These are phyloP conservation scores for Flexamia atlantica DNA, from an alignment of 2,888 invertebrate species.

Conservation along the genomic window DNA sequence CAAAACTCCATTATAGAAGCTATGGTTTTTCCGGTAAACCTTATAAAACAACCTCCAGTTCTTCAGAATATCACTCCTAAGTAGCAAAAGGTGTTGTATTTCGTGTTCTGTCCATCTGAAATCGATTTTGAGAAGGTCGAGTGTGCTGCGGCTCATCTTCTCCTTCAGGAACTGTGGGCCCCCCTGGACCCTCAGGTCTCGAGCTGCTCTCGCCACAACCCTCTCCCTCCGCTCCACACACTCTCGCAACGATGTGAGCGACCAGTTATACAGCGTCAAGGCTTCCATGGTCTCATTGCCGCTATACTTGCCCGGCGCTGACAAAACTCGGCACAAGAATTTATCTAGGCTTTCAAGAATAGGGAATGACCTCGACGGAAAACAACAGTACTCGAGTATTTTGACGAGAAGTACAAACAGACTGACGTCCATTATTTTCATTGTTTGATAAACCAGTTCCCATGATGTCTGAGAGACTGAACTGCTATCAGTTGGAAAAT, in stretches of 20 bases:
- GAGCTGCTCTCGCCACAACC: conserved; percentile 37
- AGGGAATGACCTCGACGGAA: conserved; percentile 20
- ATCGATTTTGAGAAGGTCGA: conserved; percentile 39
- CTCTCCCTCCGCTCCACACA: conserved; percentile 11
- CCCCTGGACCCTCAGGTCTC: conserved; percentile 47
- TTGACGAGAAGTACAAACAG: conserved; percentile 29
- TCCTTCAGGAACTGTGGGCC: conserved; percentile 47
- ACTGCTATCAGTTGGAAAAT: not conserved
- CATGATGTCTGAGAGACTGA: not conserved
- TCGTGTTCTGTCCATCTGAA: conserved; percentile 53
- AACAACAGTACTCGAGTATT: conserved; percentile 36
- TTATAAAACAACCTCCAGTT: conserved; percentile 55
- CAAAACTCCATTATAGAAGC: not conserved
- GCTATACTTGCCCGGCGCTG: not conserved
- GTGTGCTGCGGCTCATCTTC: conserved; percentile 14
- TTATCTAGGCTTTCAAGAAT: conserved; percentile 10
- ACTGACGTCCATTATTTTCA: conserved; percentile 32
- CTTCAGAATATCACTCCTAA: conserved; percentile 56
- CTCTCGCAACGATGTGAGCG: conserved; percentile 13
- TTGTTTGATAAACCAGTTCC: not conserved
- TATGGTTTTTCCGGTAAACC: conserved; percentile 43
- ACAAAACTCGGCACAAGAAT: conserved; percentile 4
- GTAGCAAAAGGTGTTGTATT: conserved; percentile 27
- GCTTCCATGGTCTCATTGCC: conserved; percentile 55
- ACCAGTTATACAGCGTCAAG: conserved; percentile 51